Evolutionary conservation across 2,113 vertebrate species (phyloP).

Genomic region (Brevimyrus niger): DNA sequence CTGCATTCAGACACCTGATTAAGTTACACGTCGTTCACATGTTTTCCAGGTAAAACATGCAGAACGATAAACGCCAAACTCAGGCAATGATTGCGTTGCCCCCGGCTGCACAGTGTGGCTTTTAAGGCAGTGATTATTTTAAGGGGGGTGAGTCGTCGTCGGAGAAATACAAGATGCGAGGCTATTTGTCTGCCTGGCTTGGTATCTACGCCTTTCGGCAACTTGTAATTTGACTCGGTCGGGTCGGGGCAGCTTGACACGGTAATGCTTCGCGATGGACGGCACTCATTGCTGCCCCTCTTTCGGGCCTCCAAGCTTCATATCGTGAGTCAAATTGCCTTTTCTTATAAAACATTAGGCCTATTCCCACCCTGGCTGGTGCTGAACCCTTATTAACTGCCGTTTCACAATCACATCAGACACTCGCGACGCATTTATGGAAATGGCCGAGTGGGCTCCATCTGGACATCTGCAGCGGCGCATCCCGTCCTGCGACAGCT

Average conservation of each 20-base stretch:
- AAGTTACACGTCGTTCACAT: neutral
- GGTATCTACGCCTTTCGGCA: neutral
- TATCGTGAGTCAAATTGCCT: neutral
- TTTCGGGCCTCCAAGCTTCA: neutral
- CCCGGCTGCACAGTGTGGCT: neutral
- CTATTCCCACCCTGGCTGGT: neutral
- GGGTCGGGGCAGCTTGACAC: neutral
- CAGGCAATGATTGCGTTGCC: neutral
- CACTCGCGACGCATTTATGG: slow-evolving; percentile 37
- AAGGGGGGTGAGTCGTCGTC: neutral
- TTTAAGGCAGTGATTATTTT: neutral
- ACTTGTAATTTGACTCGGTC: neutral
- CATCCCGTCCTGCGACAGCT: slow-evolving; percentile 21
- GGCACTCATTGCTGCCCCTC: neutral
- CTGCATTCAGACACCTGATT: neutral
- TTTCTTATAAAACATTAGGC: neutral
- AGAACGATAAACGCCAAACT: neutral
- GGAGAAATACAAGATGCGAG: neutral
- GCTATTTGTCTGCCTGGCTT: neutral
- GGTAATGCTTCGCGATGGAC: neutral
- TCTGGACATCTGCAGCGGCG: slow-evolving; percentile 28
- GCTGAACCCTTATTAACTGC: slow-evolving; percentile 53
- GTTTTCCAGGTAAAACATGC: neutral
- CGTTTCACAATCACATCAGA: slow-evolving; percentile 24
- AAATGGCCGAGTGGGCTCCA: slow-evolving; percentile 33